These are phyloP conservation scores for Chionis minor DNA, from an alignment of 2,113 vertebrate species.

Conservation along the genomic window DNA sequence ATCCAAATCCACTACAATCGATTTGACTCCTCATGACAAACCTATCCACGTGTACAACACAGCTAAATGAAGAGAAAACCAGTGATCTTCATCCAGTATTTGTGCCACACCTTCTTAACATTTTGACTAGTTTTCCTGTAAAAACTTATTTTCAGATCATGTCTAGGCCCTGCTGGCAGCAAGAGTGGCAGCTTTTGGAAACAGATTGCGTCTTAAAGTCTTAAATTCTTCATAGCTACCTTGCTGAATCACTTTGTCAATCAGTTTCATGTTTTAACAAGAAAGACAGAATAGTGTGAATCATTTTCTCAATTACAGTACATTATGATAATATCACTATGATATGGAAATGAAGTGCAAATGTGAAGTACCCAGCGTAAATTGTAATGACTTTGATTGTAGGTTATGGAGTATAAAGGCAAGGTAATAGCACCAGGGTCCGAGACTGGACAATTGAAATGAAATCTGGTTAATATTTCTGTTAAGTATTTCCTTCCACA, in stretches of 20 bases:
- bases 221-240: neutral
- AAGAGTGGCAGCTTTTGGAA: neutral
- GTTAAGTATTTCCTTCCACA: neutral
- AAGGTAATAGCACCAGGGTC: neutral
- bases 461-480: neutral
- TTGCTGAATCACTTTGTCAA: neutral
- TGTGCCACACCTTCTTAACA: neutral
- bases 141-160: neutral
- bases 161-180: neutral
- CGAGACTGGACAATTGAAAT: neutral
- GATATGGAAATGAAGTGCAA: neutral
- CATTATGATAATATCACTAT: neutral
- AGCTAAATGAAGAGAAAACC: neutral
- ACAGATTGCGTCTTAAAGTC: neutral
- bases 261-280: neutral
- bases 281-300: neutral
- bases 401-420: neutral
- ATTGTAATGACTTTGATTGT: neutral
- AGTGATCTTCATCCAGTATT: neutral
- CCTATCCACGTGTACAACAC: neutral
- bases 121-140: neutral
- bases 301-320: neutral
- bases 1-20: neutral
- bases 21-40: neutral
- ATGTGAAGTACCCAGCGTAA: neutral